Percentiles rank a stretch among this genome's conserved stretches.
These are phyloP conservation scores for Limonius californicus DNA, from an alignment of 1,140 invertebrate species.

Conservation along the genomic window DNA sequence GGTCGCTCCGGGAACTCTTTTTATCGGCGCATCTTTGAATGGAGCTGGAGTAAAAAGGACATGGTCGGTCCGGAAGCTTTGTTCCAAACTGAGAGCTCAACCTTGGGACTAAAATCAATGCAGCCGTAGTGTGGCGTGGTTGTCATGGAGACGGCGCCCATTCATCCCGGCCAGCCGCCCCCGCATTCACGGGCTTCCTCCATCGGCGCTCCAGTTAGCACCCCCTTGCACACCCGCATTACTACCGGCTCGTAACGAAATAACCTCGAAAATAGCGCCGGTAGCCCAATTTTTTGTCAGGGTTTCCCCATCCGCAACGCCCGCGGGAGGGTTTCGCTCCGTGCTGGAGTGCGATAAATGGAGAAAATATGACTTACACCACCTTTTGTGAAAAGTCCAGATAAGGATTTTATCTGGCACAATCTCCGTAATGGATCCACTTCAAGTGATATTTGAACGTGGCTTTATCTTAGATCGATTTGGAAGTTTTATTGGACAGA, in stretches of 20 bases:
- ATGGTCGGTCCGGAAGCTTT: background rate
- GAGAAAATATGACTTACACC: too few species aligned
- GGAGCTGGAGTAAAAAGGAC: background rate
- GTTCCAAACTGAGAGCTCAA: slow-evolving; percentile 21
- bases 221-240: background rate
- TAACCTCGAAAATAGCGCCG: background rate
- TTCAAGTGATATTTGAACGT: too few species aligned
- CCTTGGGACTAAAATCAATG: slow-evolving; percentile 44
- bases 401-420: too few species aligned
- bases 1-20: background rate
- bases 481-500: too few species aligned
- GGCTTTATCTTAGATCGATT: too few species aligned
- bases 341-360: too few species aligned
- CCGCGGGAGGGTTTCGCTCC: too few species aligned
- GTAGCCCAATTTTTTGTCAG: background rate
- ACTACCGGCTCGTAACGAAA: background rate
- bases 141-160: slow-evolving; percentile 37
- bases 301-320: background rate
- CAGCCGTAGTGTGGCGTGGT: slow-evolving; percentile 41
- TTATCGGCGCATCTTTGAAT: background rate
- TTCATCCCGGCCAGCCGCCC: slow-evolving; percentile 41
- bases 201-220: background rate
- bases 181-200: slow-evolving; percentile 13
- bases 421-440: too few species aligned
- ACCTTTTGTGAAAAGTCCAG: too few species aligned